Conservation (phyloP, 2,113 vertebrate species). For the Paraplagusia blochii region DNA sequence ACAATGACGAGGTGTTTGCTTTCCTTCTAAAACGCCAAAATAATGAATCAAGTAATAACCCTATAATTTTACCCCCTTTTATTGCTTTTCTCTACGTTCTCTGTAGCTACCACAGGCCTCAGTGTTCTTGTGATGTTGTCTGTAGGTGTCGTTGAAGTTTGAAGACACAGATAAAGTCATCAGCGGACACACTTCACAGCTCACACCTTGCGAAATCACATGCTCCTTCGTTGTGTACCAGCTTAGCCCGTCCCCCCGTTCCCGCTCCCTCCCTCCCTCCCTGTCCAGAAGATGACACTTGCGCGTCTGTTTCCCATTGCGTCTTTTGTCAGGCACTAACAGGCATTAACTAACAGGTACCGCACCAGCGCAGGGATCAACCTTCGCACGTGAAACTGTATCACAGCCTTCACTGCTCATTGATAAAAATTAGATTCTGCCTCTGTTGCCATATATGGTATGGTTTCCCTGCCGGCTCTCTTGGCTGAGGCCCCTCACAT, state of each 20-base stretch:
- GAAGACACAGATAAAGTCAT: constrained; percentile 9
- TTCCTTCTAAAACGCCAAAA: no score
- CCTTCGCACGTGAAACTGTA: constrained; percentile 54
- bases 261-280: constrained; percentile 44
- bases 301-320: constrained; percentile 17
- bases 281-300: constrained; percentile 44
- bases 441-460: constrained; percentile 97
- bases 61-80: no score
- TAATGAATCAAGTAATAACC: no score
- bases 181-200: constrained; percentile 10
- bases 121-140: no score
- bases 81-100: no score
- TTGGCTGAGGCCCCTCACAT: constrained; percentile 89
- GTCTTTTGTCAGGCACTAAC: constrained; percentile 37
- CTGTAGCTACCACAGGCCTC: no score
- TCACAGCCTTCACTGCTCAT: constrained; percentile 76
- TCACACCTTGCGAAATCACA: constrained; percentile 22
- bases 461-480: constrained; percentile 87
- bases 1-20: no score
- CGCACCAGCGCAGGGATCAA: constrained; percentile 47
- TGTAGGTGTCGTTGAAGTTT: no score
- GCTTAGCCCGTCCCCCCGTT: constrained; percentile 17
- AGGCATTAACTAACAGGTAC: constrained; percentile 26
- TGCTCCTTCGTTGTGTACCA: constrained; percentile 29
- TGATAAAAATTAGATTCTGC: constrained; percentile 96